A percentile compares a stretch with the other conserved stretches of the same genome.
These are phyloP conservation scores for Drosophila engyochracea DNA, from an alignment of 2,888 invertebrate species.

Conservation along the genomic window DNA sequence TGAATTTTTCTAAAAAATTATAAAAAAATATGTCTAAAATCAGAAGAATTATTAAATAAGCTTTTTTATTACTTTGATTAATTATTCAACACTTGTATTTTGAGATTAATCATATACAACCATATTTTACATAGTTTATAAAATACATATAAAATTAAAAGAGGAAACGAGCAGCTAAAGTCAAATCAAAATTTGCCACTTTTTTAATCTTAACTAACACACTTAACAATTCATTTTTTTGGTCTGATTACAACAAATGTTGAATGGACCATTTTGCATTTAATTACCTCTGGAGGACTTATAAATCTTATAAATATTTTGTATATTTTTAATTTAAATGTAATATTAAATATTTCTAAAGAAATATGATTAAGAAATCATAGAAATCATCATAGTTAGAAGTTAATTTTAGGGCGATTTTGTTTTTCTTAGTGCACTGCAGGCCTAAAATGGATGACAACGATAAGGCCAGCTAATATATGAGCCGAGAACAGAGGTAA, in stretches of 20 bases:
- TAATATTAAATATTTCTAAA: background rate
- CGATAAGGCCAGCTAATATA: constrained; percentile 64
- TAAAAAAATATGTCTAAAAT: background rate
- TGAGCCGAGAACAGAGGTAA: constrained; percentile 41
- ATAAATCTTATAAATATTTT: no score
- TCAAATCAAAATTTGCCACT: background rate
- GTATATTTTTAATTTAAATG: background rate
- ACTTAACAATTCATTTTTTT: no score
- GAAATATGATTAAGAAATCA: background rate
- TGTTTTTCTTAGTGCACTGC: constrained; percentile 15
- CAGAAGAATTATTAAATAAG: background rate
- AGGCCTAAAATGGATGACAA: constrained; percentile 55
- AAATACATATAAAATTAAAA: no score
- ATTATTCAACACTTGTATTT: background rate
- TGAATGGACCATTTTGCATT: no score
- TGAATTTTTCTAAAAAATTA: background rate
- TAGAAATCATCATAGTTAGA: background rate
- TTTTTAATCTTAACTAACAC: no score
- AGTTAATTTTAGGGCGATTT: background rate
- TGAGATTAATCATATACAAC: no score
- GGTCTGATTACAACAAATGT: background rate
- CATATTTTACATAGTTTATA: no score
- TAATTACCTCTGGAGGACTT: no score
- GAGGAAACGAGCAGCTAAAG: background rate
- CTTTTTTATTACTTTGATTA: background rate